phyloP scores from a whole-genome alignment of 2,113 vertebrate species.

The Gasterosteus nipponicus region DNA sequence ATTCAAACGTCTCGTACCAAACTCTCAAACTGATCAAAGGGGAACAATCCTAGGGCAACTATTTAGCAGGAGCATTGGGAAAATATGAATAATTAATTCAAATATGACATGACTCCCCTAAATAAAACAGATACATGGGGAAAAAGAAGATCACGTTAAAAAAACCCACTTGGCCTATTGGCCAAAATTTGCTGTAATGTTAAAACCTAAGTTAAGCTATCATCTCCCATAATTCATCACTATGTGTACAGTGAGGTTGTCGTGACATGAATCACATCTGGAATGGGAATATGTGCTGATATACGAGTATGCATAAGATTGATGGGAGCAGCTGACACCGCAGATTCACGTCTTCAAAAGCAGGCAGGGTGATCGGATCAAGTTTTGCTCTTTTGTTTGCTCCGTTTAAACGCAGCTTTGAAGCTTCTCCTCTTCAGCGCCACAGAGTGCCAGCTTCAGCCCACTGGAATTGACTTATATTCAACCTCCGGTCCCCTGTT shows the following conservation, averaged over 20 bases:
- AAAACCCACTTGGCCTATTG: not conserved
- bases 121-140: not conserved
- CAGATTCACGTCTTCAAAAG: constrained; percentile 93
- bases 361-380: constrained; percentile 82
- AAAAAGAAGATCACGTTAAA: not conserved
- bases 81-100: not conserved
- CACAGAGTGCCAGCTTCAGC: constrained; percentile 81
- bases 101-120: not conserved
- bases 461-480: constrained; percentile 75
- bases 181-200: not conserved
- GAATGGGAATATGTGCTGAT: constrained; percentile 14
- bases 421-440: constrained; percentile 88
- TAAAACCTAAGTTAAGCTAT: not conserved
- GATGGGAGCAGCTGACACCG: constrained; percentile 39
- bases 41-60: not conserved
- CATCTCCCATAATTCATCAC: constrained; percentile 2
- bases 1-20: not conserved
- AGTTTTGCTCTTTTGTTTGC: constrained; percentile 87
- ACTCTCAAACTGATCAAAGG: not conserved
- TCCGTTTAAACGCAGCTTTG: constrained; percentile 89
- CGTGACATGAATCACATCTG: constrained; percentile 28
- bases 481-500: constrained; percentile 82
- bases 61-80: not conserved
- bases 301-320: constrained; percentile 30
- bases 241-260: constrained; percentile 2